These are phyloP conservation scores for Scomber colias DNA, from an alignment of 2,113 vertebrate species.

Conservation along the genomic window DNA sequence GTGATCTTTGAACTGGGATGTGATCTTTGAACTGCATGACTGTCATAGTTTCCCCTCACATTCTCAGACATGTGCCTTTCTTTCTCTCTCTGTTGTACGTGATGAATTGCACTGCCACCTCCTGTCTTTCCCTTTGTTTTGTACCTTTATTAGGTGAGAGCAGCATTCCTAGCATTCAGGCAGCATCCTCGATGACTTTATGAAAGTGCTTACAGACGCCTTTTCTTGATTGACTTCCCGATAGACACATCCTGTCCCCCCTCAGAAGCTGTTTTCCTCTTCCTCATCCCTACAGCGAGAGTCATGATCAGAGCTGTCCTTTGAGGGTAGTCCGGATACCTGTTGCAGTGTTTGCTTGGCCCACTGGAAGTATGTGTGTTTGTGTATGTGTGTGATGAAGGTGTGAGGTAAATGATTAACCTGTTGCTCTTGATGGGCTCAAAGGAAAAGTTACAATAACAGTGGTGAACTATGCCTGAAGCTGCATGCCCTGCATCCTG, in stretches of 20 bases:
- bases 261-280: slow-evolving; percentile 68
- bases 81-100: slow-evolving; percentile 58
- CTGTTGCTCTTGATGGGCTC: slow-evolving; percentile 61
- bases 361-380: slow-evolving; percentile 55
- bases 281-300: slow-evolving; percentile 62
- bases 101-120: slow-evolving; percentile 46
- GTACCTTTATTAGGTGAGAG: slow-evolving; percentile 48
- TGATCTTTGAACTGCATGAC: neutral
- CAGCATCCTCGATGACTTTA: slow-evolving; percentile 55
- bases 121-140: slow-evolving; percentile 54
- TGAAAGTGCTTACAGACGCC: slow-evolving; percentile 62
- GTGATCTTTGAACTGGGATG: neutral
- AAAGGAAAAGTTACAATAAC: slow-evolving; percentile 68
- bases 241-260: slow-evolving; percentile 74
- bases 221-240: slow-evolving; percentile 74
- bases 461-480: slow-evolving; percentile 38
- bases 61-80: slow-evolving; percentile 2
- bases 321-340: slow-evolving; percentile 82
- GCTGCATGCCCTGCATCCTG: slow-evolving; percentile 71
- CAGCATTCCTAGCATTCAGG: slow-evolving; percentile 70
- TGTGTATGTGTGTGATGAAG: slow-evolving; percentile 57
- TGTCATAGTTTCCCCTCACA: neutral
- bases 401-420: slow-evolving; percentile 75
- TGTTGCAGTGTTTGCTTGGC: slow-evolving; percentile 68
- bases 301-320: slow-evolving; percentile 72